phyloP scores from a whole-genome alignment of 2,888 invertebrate genomes.

The Cerceris rybyensis region DNA sequence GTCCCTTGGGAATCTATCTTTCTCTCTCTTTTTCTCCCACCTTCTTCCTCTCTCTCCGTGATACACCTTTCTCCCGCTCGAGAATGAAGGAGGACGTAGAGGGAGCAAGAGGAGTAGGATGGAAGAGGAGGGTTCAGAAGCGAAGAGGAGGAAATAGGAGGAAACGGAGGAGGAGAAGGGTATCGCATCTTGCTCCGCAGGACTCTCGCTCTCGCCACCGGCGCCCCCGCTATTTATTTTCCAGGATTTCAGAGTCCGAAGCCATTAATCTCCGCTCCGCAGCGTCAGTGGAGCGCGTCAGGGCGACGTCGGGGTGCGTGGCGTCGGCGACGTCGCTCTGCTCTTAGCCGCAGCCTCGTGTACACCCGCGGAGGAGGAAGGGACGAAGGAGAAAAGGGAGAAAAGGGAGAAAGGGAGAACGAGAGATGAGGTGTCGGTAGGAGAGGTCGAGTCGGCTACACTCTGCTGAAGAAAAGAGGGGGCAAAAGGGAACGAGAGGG shows the following conservation, averaged over 20 bases:
- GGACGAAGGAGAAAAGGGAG: constrained; percentile 31
- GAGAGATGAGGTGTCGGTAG: constrained; percentile 55
- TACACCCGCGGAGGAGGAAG: constrained; percentile 48
- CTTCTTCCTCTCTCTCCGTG: constrained; percentile 31
- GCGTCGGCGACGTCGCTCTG: constrained; percentile 71
- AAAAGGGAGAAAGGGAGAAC: constrained; percentile 35
- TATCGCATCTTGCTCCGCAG: constrained; percentile 68
- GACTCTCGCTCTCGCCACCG: constrained; percentile 72
- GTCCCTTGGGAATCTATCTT: constrained; percentile 65
- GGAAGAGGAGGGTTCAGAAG: constrained; percentile 9
- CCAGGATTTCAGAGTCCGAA: constrained; percentile 81
- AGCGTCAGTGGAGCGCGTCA: constrained; percentile 81
- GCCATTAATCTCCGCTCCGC: constrained; percentile 80
- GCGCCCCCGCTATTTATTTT: constrained; percentile 80
- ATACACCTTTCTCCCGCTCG: constrained; percentile 12
- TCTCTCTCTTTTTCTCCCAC: constrained; percentile 39
- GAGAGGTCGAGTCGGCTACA: constrained; percentile 48
- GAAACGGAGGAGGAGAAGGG: constrained; percentile 19
- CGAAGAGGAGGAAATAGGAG: background rate
- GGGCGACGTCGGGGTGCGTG: constrained; percentile 79
- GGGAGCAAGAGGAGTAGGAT: constrained; percentile 28
- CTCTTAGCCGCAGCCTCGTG: constrained; percentile 71
- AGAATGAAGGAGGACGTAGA: constrained; percentile 7
- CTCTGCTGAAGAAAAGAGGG: background rate
- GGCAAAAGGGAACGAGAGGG: background rate